Evolutionary conservation across 2,797 vertebrate genomes (phyloP).

Genomic region (Anomalospiza imberbis): DNA sequence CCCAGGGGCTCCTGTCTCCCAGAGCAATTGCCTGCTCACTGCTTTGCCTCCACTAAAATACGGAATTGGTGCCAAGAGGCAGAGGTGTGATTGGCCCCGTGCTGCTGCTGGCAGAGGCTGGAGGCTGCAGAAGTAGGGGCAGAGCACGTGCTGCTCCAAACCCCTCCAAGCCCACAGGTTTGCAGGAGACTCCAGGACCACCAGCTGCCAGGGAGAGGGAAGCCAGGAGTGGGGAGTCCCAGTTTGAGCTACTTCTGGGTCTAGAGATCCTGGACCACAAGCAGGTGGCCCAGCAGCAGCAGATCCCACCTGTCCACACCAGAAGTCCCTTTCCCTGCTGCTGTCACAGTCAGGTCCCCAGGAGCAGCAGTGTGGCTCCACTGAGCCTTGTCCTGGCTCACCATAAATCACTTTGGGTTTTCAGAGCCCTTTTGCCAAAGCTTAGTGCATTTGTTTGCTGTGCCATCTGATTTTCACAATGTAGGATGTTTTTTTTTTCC

Average conservation of each 20-base stretch:
- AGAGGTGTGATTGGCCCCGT: accelerated
- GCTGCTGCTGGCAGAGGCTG: neutral
- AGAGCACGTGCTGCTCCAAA: accelerated
- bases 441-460: neutral
- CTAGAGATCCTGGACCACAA: accelerated
- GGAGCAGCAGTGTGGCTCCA: accelerated
- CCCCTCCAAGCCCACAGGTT: neutral
- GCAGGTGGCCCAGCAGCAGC: neutral
- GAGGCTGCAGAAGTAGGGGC: neutral
- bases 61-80: neutral
- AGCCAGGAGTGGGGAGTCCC: neutral
- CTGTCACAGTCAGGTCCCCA: neutral
- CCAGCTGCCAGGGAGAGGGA: neutral
- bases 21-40: neutral
- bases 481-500: neutral
- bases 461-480: neutral
- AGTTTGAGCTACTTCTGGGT: accelerated
- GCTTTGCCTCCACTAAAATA: neutral
- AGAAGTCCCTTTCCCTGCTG: accelerated
- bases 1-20: neutral
- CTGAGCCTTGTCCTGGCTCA: accelerated
- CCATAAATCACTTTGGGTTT: neutral
- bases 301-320: neutral
- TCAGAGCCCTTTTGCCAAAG: neutral
- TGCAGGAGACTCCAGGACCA: neutral